phyloP scores from a whole-genome alignment of 1,140 invertebrate genomes.

The Charaxes varanes region DNA sequence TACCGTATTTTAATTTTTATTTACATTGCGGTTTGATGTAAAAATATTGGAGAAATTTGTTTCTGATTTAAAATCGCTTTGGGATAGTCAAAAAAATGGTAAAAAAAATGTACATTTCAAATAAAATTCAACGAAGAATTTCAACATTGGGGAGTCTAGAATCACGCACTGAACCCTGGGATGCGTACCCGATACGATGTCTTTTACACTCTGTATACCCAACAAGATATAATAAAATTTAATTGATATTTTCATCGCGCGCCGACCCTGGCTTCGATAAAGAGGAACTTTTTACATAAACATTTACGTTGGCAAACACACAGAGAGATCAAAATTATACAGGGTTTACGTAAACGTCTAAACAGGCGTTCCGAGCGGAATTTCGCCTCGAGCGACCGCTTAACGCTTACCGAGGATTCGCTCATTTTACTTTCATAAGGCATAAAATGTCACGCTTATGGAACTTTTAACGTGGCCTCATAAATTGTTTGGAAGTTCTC shows the following conservation, averaged over 20 bases:
- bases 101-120: no score
- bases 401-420: constrained; percentile 20
- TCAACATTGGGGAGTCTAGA: no score
- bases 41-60: no score
- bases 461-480: constrained; percentile 17
- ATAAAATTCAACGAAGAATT: no score
- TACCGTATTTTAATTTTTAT: no score
- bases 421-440: constrained; percentile 39
- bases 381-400: constrained; percentile 6
- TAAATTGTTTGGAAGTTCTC: constrained; percentile 23
- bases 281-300: constrained; percentile 12
- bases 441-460: constrained; percentile 16
- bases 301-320: constrained; percentile 11
- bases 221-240: constrained; percentile 13
- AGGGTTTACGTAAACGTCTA: constrained; percentile 19
- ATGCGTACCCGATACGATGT: no score
- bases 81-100: no score
- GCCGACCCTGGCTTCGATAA: constrained; percentile 12
- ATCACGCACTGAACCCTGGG: no score
- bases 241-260: constrained; percentile 11
- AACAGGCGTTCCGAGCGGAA: constrained; percentile 12
- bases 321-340: constrained; percentile 16
- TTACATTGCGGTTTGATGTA: no score
- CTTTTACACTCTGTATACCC: no score
- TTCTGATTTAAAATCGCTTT: no score